These are phyloP conservation scores for Meganola albula DNA, from an alignment of 2,888 invertebrate species.

Conservation along the genomic window DNA sequence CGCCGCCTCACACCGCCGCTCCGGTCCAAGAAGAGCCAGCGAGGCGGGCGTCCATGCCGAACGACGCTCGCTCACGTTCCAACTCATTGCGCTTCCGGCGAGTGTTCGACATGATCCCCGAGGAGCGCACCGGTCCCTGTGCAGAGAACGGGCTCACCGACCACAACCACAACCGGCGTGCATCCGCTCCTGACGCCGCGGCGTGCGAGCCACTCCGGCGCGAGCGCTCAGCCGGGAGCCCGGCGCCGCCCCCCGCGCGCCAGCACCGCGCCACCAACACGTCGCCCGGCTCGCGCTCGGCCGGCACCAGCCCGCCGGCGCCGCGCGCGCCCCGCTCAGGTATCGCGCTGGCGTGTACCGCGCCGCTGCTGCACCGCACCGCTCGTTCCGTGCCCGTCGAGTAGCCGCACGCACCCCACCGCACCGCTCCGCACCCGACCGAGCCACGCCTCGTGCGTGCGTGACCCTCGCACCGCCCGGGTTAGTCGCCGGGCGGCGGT, in stretches of 20 bases:
- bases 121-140: slow-evolving; percentile 72
- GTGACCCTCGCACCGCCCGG: too few species aligned
- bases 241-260: slow-evolving; percentile 7
- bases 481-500: too few species aligned
- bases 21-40: too few species aligned
- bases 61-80: slow-evolving; percentile 41
- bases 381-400: slow-evolving; percentile 53
- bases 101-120: slow-evolving; percentile 77
- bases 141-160: slow-evolving; percentile 66
- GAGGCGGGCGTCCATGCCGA: slow-evolving; percentile 34
- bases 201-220: slow-evolving; percentile 27
- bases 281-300: not conserved
- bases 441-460: too few species aligned
- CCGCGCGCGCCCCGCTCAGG: slow-evolving; percentile 30
- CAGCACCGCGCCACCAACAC: not conserved
- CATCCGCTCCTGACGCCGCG: slow-evolving; percentile 39
- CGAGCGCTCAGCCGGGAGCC: slow-evolving; percentile 17
- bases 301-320: not conserved
- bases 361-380: slow-evolving; percentile 45
- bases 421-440: slow-evolving; percentile 4
- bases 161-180: slow-evolving; percentile 29
- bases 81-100: slow-evolving; percentile 63
- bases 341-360: slow-evolving; percentile 32
- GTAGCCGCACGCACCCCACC: slow-evolving; percentile 30
- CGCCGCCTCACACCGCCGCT: too few species aligned